Evolutionary conservation across 2,888 invertebrate species (phyloP).

Genomic region (Andrena hattorfiana): DNA sequence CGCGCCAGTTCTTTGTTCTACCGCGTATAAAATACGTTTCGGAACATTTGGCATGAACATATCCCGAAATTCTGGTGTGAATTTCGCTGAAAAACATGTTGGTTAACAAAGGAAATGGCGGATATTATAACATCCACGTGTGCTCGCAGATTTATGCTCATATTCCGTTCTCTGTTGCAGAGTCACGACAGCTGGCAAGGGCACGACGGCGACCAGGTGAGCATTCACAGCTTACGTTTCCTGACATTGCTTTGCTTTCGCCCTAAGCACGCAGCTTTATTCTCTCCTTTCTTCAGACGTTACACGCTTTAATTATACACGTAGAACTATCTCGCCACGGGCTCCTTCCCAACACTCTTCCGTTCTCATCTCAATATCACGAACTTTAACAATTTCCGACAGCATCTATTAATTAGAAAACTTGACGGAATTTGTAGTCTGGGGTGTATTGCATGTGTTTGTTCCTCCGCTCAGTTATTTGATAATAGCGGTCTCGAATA

Average conservation of each 20-base stretch:
- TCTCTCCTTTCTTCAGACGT: conserved; percentile 28
- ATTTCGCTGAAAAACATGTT: no score
- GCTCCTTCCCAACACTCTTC: not conserved
- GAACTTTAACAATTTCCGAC: not conserved
- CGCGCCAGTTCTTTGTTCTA: conserved; percentile 11
- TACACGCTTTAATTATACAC: conserved; percentile 11
- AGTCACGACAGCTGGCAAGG: conserved; percentile 88
- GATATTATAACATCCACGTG: not conserved
- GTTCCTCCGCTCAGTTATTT: not conserved
- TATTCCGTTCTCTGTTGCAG: conserved; percentile 85
- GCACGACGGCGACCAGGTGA: conserved; percentile 88
- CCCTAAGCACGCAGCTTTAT: conserved; percentile 35
- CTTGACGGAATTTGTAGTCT: not conserved
- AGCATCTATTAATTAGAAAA: not conserved
- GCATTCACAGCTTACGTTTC: conserved; percentile 34
- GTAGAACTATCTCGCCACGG: not conserved
- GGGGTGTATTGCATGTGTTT: conserved; percentile 8
- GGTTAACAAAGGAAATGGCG: no score
- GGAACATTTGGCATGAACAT: conserved; percentile 38
- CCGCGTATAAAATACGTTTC: conserved; percentile 46
- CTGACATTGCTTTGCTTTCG: conserved; percentile 49
- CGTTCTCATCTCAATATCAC: not conserved
- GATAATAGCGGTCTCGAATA: no score
- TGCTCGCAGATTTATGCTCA: conserved; percentile 30
- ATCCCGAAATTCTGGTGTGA: conserved; percentile 9